These are phyloP conservation scores for Ailurus styani DNA, from an alignment of 2,113 vertebrate species.

Conservation along the genomic window DNA sequence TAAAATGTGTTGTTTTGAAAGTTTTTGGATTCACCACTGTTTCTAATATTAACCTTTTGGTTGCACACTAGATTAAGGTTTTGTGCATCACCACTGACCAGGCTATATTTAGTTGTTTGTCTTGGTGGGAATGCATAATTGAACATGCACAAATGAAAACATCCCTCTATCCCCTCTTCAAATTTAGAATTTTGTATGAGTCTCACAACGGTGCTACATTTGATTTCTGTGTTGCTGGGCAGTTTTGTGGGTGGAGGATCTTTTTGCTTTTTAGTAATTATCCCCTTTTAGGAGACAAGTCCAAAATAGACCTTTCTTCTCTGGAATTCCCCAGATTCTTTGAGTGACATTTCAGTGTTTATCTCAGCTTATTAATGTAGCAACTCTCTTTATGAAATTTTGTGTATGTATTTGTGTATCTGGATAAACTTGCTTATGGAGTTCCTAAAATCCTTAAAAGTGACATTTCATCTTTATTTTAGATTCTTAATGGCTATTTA, in stretches of 20 bases:
- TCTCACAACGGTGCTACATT: not conserved
- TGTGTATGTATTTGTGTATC: not conserved
- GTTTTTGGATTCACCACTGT: not conserved
- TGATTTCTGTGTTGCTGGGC: not conserved
- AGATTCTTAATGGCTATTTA: not conserved
- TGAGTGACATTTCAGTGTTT: not conserved
- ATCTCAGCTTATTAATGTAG: not conserved
- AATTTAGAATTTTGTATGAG: constrained; percentile 1
- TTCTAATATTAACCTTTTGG: constrained; percentile 12
- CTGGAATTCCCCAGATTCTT: not conserved
- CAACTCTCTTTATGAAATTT: not conserved
- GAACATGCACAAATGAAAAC: constrained; percentile 33
- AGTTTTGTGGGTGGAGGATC: not conserved
- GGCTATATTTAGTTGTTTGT: constrained; percentile 35
- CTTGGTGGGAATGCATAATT: constrained; percentile 17
- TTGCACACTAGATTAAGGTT: not conserved
- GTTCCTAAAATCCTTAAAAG: not conserved
- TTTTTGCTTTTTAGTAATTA: constrained; percentile 36
- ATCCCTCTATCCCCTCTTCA: not conserved
- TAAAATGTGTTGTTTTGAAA: constrained; percentile 28
- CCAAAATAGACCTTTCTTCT: not conserved
- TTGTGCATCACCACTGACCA: not conserved
- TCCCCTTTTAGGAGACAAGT: not conserved
- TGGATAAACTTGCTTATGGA: not conserved
- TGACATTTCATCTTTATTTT: not conserved